Evolutionary conservation across 2,797 vertebrate species (phyloP), one percentile per base, ranked within the genome.

Genomic region (Triplophysa bombifrons): DNA sequence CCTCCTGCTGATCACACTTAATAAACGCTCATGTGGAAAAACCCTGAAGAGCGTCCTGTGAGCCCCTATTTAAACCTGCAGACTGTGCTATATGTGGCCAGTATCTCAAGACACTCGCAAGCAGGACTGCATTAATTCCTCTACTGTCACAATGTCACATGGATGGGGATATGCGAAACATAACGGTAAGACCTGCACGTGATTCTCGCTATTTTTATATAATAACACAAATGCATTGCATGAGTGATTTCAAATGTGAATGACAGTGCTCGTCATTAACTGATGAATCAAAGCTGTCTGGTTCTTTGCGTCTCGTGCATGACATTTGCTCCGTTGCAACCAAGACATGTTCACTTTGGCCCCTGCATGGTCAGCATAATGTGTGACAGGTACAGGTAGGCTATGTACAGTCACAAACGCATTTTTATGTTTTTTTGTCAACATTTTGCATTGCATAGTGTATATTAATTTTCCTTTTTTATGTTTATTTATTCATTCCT

Each of bases 111-210:
- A 66, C 61, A 73, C 68, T 87, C 82, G 82, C 76, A 53, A 72
- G 11, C 53, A 38, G 56, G 65, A 8, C 81, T 72, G 73, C 86
- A 63, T 77, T 51, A 3, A 51, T 51, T 51, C 50, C 50, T 17
- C 75, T 50, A 60, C 72, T 82, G 68, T 82, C 58, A 88, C 72
- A 5, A 93, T 94, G 93, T 82, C 92, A 88, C 82, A 87, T 7
- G 82, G 56, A 74, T 95, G 94, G 94, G 93, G 94, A 90, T 95
- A 95, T 88, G 91, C 75, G 71, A 17, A 76, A 1, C 1, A 85
- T 71, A 93, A 94, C 86, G 94, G 94, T 94, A 90, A 94, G 93
- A 58, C 16, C 19, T 44, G 19, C 55, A 27, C 22, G 70, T 50
- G 70, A 74, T 25, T 60, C 41, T 38, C 10, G 50, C 69, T 75